Evolutionary conservation across 1,140 invertebrate species (phyloP), one percentile per base, ranked within the genome.

Genomic region (Musca vetustissima): DNA sequence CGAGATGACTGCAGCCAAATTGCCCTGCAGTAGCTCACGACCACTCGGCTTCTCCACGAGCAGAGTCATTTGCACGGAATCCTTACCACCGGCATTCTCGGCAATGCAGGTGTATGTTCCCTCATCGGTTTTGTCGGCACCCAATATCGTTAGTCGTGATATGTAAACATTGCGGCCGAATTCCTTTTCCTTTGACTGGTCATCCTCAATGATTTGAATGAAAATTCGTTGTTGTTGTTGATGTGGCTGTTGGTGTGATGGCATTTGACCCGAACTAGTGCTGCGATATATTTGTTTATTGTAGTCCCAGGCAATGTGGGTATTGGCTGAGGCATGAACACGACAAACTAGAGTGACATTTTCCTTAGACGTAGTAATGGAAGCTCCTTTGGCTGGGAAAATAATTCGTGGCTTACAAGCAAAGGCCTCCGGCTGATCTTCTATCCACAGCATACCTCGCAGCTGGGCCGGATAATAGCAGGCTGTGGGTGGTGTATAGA

Each of bases 51-150:
- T 69, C 59, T 76, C 71, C 2, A 79, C 69, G 1, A 75, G 24
- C 8, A 79, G 67, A 36, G 69, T 72, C 68, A 79, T 80, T 36
- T 80, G 77, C 89, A 93, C 65, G 85, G 87, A 89, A 69, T 91
- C 90, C 28, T 89, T 87, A 0, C 95, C 95, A 4, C 92, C 94
- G 0, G 89, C 86, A 83, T 94, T 98, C 67, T 89, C 90, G 0
- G 93, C 94, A 15, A 91, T 85, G 76, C 95, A 97, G 15, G 89
- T 86, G 77, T 96, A 97, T 47, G 93, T 89, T 0, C 95, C 95
- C 73, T 89, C 88, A 82, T 97, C 95, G 28, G 89, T 87, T 24
- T 85, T 85, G 19, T 84, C 85, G 0, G 91, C 87, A 70, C 91
- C 86, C 0, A 88, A 78, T 19, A 95, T 89, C 0, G 92, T 94